Conservation (phyloP, 2,797 vertebrate species). For the Sebastes vulpes region DNA sequence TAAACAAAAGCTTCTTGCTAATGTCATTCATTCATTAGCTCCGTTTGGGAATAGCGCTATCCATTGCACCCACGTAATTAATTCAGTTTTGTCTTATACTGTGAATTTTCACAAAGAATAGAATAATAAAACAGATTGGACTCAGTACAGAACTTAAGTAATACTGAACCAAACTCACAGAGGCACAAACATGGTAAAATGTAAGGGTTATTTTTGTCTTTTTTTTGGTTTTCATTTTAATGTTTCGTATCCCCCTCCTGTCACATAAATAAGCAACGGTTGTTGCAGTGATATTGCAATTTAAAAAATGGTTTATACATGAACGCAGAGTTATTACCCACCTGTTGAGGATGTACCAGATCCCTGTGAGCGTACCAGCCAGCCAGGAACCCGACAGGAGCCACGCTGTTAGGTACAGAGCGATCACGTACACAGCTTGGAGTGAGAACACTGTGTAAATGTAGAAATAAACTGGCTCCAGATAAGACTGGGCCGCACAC, state of each 20-base stretch:
- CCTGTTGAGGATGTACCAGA: slow-evolving; percentile 98
- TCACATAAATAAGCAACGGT: background rate
- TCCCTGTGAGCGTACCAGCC: slow-evolving; percentile 90
- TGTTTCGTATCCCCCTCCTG: background rate
- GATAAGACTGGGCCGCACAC: slow-evolving; percentile 86
- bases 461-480: slow-evolving; percentile 99
- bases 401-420: slow-evolving; percentile 95
- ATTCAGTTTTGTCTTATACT: too few species aligned
- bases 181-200: background rate
- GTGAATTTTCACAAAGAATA: too few species aligned
- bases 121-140: too few species aligned
- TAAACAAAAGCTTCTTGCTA: too few species aligned
- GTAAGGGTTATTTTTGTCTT: background rate
- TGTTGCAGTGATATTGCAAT: background rate
- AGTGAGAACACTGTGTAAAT: slow-evolving; percentile 98
- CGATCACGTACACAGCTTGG: slow-evolving; percentile 93
- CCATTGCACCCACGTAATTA: too few species aligned
- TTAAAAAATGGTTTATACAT: background rate
- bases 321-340: slow-evolving; percentile 46
- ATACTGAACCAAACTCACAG: background rate
- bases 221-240: background rate
- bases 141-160: background rate
- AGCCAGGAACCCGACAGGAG: slow-evolving; percentile 95
- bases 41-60: too few species aligned
- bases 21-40: too few species aligned